These are phyloP conservation scores for Penelope pileata DNA, from an alignment of 2,113 vertebrate species.

Conservation along the genomic window DNA sequence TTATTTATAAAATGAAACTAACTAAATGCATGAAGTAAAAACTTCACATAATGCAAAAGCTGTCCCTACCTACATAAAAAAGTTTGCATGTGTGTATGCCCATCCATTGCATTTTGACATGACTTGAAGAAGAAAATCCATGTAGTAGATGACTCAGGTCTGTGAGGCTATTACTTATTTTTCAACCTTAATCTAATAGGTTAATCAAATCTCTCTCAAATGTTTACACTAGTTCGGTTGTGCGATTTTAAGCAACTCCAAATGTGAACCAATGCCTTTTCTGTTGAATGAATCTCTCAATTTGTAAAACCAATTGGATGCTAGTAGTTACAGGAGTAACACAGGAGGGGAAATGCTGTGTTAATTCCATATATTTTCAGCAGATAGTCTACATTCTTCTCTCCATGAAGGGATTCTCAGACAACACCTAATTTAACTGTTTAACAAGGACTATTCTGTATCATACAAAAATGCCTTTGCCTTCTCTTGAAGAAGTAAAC, in stretches of 20 bases:
- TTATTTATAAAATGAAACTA: background rate
- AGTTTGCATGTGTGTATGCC: background rate
- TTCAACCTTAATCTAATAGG: background rate
- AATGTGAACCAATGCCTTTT: background rate
- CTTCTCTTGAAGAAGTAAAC: background rate
- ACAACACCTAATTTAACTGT: background rate
- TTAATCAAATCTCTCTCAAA: background rate
- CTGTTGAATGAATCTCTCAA: background rate
- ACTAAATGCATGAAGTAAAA: background rate
- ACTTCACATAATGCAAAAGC: background rate
- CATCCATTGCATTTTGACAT: background rate
- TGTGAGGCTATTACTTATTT: background rate
- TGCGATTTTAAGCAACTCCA: background rate
- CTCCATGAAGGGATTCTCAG: background rate
- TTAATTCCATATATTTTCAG: background rate
- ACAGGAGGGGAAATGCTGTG: background rate
- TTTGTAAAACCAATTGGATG: background rate
- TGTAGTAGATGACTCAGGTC: background rate
- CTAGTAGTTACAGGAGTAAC: background rate
- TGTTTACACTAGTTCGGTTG: background rate
- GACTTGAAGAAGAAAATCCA: background rate
- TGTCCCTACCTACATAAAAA: background rate
- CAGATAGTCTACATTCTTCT: background rate
- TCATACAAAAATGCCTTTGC: background rate
- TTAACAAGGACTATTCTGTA: background rate